Evolutionary conservation across 2,113 vertebrate species (phyloP), one percentile per base, ranked within the genome.

Genomic region (Python bivittatus): DNA sequence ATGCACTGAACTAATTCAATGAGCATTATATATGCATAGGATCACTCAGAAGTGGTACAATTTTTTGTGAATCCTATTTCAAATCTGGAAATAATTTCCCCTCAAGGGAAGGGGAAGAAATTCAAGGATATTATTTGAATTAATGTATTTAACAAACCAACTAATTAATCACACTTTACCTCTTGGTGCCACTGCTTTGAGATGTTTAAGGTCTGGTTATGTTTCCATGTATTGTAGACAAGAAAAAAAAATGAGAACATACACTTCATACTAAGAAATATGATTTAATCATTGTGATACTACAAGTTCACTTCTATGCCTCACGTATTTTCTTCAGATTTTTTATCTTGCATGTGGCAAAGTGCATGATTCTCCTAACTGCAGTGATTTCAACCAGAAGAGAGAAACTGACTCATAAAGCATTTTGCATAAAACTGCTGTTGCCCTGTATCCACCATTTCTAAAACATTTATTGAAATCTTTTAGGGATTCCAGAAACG

Each of bases 181-280:
- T 98, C 97, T 97, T 97, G 97, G 97, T 97, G 97, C 97, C 97
- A 97, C 97, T 97, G 33, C 86, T 94, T 79, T 95, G 0, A 94
- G 68, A 92, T 95, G 91, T 94, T 94, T 29, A 53, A 94, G 88
- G 94, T 92, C 68, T 85, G 89, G 38, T 94, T 96, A 95, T 64
- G 88, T 96, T 94, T 94, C 64, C 85, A 89, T 91, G 48, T 93
- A 48, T 1, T 61, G 15, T 88, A 92, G 89, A 93, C 93, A 93
- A 96, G 93, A 94, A n/a, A n/a, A n/a, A n/a, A n/a, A n/a, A n/a
- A n/a, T 29, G 79, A 95, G 88, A 1, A 4, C 93, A 94, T 94
- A 20, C 95, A 96, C 96, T 96, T 96, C 96, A 96, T 90, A 95
- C 94, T 94, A 64, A 92, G 94, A 92, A 52, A 90, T 94, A 96